phyloP scores from a whole-genome alignment of 2,113 vertebrate genomes.

The Macrotis lagotis region DNA sequence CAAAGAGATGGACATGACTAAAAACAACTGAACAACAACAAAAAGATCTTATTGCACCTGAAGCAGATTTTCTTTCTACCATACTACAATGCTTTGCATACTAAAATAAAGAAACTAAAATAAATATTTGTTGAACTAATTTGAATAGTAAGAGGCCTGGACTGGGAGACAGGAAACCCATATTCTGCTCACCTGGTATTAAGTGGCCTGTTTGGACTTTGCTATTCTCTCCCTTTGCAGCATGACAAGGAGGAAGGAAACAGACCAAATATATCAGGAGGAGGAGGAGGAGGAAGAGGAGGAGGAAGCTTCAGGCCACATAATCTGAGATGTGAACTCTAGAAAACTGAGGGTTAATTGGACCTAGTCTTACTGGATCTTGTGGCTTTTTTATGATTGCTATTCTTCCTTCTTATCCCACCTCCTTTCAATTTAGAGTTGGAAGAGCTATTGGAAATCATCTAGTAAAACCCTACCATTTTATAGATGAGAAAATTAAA shows the following conservation, averaged over 20 bases:
- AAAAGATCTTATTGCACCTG: neutral
- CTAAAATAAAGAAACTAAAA: neutral
- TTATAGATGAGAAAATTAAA: neutral
- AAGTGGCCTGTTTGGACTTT: neutral
- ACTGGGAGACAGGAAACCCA: neutral
- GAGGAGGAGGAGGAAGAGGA: neutral
- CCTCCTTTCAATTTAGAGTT: neutral
- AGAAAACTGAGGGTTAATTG: neutral
- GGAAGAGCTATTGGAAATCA: neutral
- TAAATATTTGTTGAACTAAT: neutral
- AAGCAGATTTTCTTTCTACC: neutral
- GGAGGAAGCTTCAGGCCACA: neutral
- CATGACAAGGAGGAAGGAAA: neutral
- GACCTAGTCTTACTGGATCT: neutral
- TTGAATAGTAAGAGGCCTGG: neutral
- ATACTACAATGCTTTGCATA: neutral
- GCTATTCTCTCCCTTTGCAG: neutral
- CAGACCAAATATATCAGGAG: neutral
- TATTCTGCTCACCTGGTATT: no score
- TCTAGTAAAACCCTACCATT: neutral
- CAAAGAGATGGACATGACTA: neutral
- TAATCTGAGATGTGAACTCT: neutral
- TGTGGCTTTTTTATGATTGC: neutral
- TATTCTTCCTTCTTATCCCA: neutral
- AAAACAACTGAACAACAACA: neutral